Percentiles rank a stretch among this genome's conserved stretches.
Evolutionary conservation across 2,888 invertebrate species (phyloP).

Genomic region (Rugalucina vietnamica): DNA sequence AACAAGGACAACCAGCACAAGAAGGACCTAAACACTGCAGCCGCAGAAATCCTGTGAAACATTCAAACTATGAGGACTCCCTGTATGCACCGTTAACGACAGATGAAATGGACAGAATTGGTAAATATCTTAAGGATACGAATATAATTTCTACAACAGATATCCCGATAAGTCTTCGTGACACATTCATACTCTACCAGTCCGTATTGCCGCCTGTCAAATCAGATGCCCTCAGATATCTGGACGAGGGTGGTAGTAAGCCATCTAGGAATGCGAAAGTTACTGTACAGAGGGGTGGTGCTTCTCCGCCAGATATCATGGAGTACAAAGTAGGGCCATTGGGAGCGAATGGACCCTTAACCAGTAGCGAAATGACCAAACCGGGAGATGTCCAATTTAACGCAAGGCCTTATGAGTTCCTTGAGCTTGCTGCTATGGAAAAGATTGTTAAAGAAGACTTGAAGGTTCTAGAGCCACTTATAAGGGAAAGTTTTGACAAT

Average conservation of each 20-base stretch:
- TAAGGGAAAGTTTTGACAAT: constrained; percentile 67
- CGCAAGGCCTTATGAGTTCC: constrained; percentile 62
- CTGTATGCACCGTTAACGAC: constrained; percentile 61
- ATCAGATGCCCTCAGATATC: constrained; percentile 53
- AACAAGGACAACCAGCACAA: not conserved
- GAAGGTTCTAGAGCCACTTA: constrained; percentile 43
- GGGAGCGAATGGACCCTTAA: constrained; percentile 27
- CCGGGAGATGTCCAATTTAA: constrained; percentile 65
- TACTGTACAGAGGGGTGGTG: constrained; percentile 58
- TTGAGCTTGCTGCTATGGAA: constrained; percentile 56
- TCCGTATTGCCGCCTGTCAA: constrained; percentile 61
- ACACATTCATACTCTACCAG: constrained; percentile 64
- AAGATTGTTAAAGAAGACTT: constrained; percentile 51
- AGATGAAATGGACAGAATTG: constrained; percentile 58
- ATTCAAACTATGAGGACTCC: constrained; percentile 43
- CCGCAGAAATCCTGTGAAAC: constrained; percentile 37
- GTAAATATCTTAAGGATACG: constrained; percentile 34
- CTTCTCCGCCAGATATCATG: constrained; percentile 60
- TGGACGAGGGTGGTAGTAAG: constrained; percentile 56
- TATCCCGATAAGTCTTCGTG: constrained; percentile 40
- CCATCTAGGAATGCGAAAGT: constrained; percentile 66
- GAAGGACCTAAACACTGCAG: constrained; percentile 31
- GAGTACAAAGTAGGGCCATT: constrained; percentile 71
- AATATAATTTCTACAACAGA: constrained; percentile 44
- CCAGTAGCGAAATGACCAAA: constrained; percentile 21